Conservation (phyloP, 2,888 invertebrate genomes). For the Lasioglossum villosulum region DNA sequence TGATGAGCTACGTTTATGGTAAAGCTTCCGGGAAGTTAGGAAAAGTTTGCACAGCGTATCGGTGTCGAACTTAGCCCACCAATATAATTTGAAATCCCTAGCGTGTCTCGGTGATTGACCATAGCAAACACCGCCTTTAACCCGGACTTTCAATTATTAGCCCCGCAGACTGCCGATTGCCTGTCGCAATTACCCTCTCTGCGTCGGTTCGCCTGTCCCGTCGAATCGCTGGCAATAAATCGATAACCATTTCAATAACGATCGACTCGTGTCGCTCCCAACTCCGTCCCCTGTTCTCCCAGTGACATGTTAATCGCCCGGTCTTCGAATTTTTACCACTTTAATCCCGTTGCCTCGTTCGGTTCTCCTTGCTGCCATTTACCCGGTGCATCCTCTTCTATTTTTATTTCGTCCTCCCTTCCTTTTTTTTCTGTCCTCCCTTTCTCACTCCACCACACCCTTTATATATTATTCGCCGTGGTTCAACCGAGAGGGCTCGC, state of each 20-base stretch:
- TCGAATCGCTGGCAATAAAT: slow-evolving; percentile 70
- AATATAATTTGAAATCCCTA: slow-evolving; percentile 24
- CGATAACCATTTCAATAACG: slow-evolving; percentile 79
- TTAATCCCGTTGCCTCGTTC: neutral
- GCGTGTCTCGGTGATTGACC: slow-evolving; percentile 40
- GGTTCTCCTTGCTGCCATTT: neutral
- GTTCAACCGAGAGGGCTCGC: neutral
- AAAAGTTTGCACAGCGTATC: neutral
- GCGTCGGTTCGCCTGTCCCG: neutral
- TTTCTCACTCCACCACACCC: neutral
- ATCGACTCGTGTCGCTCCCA: slow-evolving; percentile 75
- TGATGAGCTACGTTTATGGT: neutral
- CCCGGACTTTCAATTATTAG: slow-evolving; percentile 77
- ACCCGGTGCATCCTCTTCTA: slow-evolving; percentile 1
- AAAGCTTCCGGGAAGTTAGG: neutral
- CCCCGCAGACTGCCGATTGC: slow-evolving; percentile 61
- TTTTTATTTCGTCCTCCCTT: slow-evolving; percentile 21
- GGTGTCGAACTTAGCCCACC: neutral
- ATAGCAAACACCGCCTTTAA: slow-evolving; percentile 75
- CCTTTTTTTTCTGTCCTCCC: neutral
- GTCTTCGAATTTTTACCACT: slow-evolving; percentile 51
- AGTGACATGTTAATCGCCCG: slow-evolving; percentile 76
- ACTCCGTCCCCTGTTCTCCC: slow-evolving; percentile 70
- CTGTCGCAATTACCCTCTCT: slow-evolving; percentile 38
- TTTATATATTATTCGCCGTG: slow-evolving; percentile 1